Conservation (phyloP, 2,797 vertebrate species). For the Varecia variegata region DNA sequence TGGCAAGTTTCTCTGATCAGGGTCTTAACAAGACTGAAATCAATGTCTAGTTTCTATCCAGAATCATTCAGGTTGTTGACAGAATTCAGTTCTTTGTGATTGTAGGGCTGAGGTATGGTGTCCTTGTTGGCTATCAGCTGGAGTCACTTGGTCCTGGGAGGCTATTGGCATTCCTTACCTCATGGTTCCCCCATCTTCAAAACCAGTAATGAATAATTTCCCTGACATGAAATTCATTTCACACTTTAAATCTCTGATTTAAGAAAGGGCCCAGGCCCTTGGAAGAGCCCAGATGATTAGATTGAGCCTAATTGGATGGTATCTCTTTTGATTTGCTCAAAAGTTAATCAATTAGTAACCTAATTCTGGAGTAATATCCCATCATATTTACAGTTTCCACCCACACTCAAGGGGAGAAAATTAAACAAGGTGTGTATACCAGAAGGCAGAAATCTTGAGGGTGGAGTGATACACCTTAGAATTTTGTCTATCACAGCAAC, state of each 20-base stretch:
- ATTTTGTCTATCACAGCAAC: not conserved
- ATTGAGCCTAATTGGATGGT: not conserved
- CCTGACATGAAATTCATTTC: not conserved
- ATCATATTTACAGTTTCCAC: not conserved
- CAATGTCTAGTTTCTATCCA: not conserved
- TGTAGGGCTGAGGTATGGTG: not conserved
- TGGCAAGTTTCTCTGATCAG: not conserved
- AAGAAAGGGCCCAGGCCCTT: not conserved
- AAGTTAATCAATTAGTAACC: not conserved
- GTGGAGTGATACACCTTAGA: not conserved
- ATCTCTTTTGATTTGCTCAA: not conserved
- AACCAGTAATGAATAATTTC: not conserved
- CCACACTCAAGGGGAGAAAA: not conserved
- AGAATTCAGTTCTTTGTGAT: not conserved
- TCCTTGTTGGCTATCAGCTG: not conserved
- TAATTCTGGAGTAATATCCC: not conserved
- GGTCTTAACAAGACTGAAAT: not conserved
- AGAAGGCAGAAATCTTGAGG: not conserved
- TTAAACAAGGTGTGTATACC: not conserved
- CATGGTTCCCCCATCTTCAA: not conserved
- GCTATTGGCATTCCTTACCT: not conserved
- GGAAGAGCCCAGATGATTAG: not conserved
- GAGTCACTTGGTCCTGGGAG: not conserved
- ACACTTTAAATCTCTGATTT: not conserved
- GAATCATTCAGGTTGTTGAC: not conserved